Base-by-base conservation (phyloP, 2,888 invertebrate genomes). In the Euclidia mi region DNA sequence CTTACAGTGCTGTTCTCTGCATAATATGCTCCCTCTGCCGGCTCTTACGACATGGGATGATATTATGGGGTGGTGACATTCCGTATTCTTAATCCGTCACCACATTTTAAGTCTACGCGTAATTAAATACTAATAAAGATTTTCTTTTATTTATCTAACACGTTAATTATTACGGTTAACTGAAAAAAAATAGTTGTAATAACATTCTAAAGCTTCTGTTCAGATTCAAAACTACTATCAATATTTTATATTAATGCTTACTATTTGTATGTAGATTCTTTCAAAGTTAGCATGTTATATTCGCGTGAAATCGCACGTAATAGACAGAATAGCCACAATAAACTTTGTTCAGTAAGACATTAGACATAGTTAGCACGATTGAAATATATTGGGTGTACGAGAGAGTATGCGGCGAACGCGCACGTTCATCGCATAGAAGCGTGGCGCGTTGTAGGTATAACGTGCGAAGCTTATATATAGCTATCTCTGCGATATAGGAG, bases 331-430 rank as follows among this genome's bases (percentile, higher is more conserved):
- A 37, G n/a, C 29, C 29, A 43, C 51, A 18, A 20, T 50, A 55
- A 65, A 64, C 55, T 62, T 60, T 56, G 56, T 57, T 56, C 46
- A 68, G 63, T 63, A 74, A 65, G 65, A 65, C 41, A 69, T 65
- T 65, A 61, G 53, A 49, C 50, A 62, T 48, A 65, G 58, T 71
- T 63, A 44, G 47, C 31, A 49, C 45, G 42, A 52, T 38, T 32
- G 48, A 52, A 40, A 64, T 44, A 38, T 68, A 56, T 71, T 63
- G 58, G 51, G 52, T 62, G 62, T 75, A 78, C 76, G 67, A 75
- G 67, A 74, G 65, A 74, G 72, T 72, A 69, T 75, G 76, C 70
- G 75, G 78, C 71, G 60, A 64, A 46, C 53, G 61, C 44, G 42
- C 59, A 70, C 73, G 59, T 72, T 64, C 59, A 67, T 71, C 70